A percentile compares a stretch with the other conserved stretches of the same genome.
Evolutionary conservation across 1,140 invertebrate genomes (phyloP).

Genomic region (Polyergus mexicanus): DNA sequence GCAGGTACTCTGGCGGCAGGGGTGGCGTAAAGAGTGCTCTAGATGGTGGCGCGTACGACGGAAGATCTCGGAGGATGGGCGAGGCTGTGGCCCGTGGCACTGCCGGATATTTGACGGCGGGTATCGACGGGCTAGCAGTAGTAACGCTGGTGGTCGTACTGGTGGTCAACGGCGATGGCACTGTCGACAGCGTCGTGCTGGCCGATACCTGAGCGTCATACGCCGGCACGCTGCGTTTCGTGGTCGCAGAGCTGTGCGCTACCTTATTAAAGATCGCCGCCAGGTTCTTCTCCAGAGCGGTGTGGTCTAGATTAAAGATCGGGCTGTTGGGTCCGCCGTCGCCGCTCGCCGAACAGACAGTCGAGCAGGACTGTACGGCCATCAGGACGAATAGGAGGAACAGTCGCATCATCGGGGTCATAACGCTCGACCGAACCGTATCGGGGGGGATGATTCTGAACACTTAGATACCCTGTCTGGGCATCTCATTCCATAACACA

Average conservation of each 20-base stretch:
- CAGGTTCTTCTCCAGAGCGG: conserved; percentile 88
- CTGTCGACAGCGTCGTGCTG: conserved; percentile 87
- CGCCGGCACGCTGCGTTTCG: conserved; percentile 89
- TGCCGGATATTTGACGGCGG: conserved; percentile 77
- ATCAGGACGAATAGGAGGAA: conserved; percentile 34
- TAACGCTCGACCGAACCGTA: conserved; percentile 58
- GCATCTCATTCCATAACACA: conserved; percentile 76
- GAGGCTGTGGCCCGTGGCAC: conserved; percentile 79
- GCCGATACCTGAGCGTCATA: conserved; percentile 87
- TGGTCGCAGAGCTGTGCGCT: conserved; percentile 89
- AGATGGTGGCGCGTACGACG: conserved; percentile 93
- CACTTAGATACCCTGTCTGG: conserved; percentile 35
- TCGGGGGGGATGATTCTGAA: conserved; percentile 45
- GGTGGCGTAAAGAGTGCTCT: conserved; percentile 93
- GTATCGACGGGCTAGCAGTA: conserved; percentile 70
- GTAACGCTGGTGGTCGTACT: conserved; percentile 84
- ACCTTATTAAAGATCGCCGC: conserved; percentile 90
- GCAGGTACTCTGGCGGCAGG: conserved; percentile 91
- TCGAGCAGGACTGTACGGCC: conserved; percentile 34
- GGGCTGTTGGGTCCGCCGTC: conserved; percentile 83
- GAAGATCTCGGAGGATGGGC: conserved; percentile 87
- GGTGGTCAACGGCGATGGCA: conserved; percentile 88
- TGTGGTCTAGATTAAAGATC: conserved; percentile 82
- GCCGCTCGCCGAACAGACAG: conserved; percentile 59
- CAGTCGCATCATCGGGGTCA: conserved; percentile 65